Percentiles rank a stretch among this genome's conserved stretches.
Conservation (phyloP, 2,888 invertebrate species). For the Nowickia ferox region DNA sequence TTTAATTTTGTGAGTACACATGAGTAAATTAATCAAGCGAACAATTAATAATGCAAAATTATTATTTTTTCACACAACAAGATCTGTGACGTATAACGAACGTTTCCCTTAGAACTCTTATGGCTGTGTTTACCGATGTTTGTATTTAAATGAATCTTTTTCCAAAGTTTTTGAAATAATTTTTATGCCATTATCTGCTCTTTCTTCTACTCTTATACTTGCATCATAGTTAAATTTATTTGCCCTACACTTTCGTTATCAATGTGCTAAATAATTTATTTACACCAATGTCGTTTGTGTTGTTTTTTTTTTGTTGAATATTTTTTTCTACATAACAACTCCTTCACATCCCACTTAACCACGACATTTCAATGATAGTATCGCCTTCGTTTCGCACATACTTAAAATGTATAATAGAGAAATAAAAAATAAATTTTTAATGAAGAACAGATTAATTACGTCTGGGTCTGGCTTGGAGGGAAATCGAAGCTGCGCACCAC, state of each 20-base stretch:
- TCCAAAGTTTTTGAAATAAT: background rate
- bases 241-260: slow-evolving; percentile 71
- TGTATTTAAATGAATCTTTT: slow-evolving; percentile 36
- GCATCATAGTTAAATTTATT: slow-evolving; percentile 61
- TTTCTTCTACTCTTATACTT: slow-evolving; percentile 33
- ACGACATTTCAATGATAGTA: background rate
- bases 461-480: no score
- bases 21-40: background rate
- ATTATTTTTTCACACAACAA: background rate
- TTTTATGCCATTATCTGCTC: slow-evolving; percentile 28
- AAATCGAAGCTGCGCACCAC: no score
- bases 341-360: background rate
- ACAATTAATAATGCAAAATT: background rate
- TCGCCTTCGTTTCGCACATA: background rate
- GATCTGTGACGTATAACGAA: slow-evolving; percentile 28
- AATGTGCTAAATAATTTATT: slow-evolving; percentile 75
- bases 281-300: slow-evolving; percentile 65
- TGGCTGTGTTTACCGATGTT: slow-evolving; percentile 9
- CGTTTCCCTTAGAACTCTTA: slow-evolving; percentile 27
- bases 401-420: no score
- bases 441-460: no score
- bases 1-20: background rate
- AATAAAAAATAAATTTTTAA: no score
- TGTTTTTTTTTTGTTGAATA: slow-evolving; percentile 15
- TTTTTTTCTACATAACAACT: slow-evolving; percentile 1